A percentile compares a stretch with the other conserved stretches of the same genome.
These are phyloP conservation scores for Oryzias melastigma DNA, from an alignment of 2,113 vertebrate genomes.

Conservation along the genomic window DNA sequence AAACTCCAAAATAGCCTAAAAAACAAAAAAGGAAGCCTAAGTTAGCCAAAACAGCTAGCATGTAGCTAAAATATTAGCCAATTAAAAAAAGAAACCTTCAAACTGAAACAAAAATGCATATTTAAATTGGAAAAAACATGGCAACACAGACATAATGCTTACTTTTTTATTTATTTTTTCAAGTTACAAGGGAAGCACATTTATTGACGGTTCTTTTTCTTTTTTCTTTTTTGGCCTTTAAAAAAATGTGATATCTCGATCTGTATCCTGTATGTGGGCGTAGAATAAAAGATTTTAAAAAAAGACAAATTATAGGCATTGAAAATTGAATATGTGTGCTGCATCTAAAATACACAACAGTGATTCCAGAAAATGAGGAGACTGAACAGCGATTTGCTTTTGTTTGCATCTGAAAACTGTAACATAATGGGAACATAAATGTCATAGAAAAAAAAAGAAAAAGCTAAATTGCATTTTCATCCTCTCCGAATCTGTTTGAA, in stretches of 20 bases:
- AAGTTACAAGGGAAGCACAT: slow-evolving; percentile 77
- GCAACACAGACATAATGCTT: not conserved
- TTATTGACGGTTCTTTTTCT: slow-evolving; percentile 33
- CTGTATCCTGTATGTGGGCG: slow-evolving; percentile 43
- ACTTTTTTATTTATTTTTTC: slow-evolving; percentile 65
- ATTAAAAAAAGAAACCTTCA: not conserved
- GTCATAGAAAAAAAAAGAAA: slow-evolving; percentile 7
- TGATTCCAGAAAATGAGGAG: slow-evolving; percentile 36
- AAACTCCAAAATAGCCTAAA: too few relatives aligned
- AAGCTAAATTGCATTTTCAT: slow-evolving; percentile 27
- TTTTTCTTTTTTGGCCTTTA: slow-evolving; percentile 49
- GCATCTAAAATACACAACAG: slow-evolving; percentile 36
- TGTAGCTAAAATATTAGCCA: too few relatives aligned
- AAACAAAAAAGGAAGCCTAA: too few relatives aligned
- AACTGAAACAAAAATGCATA: too few relatives aligned
- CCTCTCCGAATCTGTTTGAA: too few relatives aligned
- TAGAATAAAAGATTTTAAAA: slow-evolving; percentile 57
- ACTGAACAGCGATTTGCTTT: slow-evolving; percentile 35
- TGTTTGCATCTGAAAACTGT: slow-evolving; percentile 33
- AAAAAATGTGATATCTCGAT: slow-evolving; percentile 50
- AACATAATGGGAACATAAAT: slow-evolving; percentile 27
- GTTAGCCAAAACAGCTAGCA: too few relatives aligned
- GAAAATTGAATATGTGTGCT: slow-evolving; percentile 65
- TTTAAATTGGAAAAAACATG: slow-evolving; percentile 7
- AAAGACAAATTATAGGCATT: slow-evolving; percentile 62